These are phyloP conservation scores for Drosophila pallidifrons DNA, from an alignment of 1,140 invertebrate species.

Conservation along the genomic window DNA sequence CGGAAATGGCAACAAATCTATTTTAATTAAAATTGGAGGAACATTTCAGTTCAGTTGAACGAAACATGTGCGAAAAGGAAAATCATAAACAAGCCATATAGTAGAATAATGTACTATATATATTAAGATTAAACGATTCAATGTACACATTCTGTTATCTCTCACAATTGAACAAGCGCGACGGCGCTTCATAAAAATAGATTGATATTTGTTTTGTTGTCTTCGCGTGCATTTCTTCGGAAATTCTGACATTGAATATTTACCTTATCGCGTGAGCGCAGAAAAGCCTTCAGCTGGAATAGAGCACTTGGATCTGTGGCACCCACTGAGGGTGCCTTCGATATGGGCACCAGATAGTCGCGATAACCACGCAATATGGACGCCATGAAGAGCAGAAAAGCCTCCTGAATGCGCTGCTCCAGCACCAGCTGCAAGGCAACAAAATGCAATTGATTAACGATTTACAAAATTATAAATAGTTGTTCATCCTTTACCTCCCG, in stretches of 20 bases:
- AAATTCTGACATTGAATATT: background rate
- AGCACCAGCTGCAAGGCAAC: conserved; percentile 88
- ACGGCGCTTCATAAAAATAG: conserved; percentile 19
- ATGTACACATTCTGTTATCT: background rate
- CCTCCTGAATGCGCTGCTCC: conserved; percentile 98
- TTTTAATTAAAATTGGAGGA: conserved; percentile 23
- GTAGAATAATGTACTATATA: background rate
- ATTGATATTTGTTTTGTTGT: conserved; percentile 11
- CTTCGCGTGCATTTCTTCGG: background rate
- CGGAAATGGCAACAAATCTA: background rate
- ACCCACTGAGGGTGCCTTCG: conserved; percentile 95
- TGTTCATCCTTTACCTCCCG: conserved; percentile 81
- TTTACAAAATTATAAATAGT: conserved; percentile 47
- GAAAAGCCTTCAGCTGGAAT: conserved; percentile 96
- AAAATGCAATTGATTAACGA: conserved; percentile 4
- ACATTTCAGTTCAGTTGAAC: background rate
- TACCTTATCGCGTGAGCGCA: conserved; percentile 87
- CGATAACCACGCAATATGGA: conserved; percentile 96
- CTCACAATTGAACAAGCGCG: background rate
- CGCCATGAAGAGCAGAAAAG: conserved; percentile 98
- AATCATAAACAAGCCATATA: background rate
- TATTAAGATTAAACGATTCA: background rate
- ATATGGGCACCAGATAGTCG: conserved; percentile 96
- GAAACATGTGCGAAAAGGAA: background rate
- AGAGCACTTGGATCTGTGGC: conserved; percentile 97